Evolutionary conservation across 2,113 vertebrate species (phyloP).

Genomic region (Pipa parva): DNA sequence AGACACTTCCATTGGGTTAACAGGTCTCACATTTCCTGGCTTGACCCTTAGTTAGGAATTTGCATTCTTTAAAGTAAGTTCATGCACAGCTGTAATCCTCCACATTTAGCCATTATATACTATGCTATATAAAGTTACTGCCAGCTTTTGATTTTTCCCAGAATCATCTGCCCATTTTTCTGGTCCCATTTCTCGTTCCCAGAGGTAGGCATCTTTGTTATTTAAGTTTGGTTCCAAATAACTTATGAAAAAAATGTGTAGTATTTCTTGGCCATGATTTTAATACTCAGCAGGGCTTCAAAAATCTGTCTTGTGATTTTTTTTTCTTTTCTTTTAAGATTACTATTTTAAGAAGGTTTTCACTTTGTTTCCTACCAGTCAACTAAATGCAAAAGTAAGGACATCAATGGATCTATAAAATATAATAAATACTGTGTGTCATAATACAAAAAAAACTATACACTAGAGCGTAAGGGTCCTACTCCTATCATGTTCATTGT

Average conservation of each 20-base stretch:
- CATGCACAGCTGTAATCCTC: constrained; percentile 39
- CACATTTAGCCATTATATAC: constrained; percentile 26
- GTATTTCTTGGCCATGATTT: constrained; percentile 52
- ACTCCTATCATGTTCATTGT: too few species aligned
- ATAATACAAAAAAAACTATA: too few species aligned
- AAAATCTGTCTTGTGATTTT: constrained; percentile 62
- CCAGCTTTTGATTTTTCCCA: constrained; percentile 44
- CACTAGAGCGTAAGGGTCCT: neutral
- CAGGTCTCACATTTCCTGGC: neutral
- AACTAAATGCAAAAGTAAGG: neutral
- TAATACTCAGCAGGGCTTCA: constrained; percentile 49
- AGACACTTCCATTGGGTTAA: neutral
- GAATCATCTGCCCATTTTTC: constrained; percentile 53
- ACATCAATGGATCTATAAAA: neutral
- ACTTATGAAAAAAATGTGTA: constrained; percentile 60
- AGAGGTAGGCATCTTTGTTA: constrained; percentile 71
- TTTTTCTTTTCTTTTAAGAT: constrained; percentile 64
- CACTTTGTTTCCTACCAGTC: constrained; percentile 51
- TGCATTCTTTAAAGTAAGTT: constrained; percentile 15
- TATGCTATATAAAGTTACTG: constrained; percentile 50
- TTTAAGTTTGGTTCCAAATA: constrained; percentile 65
- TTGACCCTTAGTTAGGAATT: neutral
- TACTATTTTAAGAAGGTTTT: constrained; percentile 61
- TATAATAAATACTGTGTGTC: neutral
- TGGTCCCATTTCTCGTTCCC: constrained; percentile 58